phyloP scores from a whole-genome alignment of 2,113 vertebrate species.

The Ictidomys tridecemlineatus region DNA sequence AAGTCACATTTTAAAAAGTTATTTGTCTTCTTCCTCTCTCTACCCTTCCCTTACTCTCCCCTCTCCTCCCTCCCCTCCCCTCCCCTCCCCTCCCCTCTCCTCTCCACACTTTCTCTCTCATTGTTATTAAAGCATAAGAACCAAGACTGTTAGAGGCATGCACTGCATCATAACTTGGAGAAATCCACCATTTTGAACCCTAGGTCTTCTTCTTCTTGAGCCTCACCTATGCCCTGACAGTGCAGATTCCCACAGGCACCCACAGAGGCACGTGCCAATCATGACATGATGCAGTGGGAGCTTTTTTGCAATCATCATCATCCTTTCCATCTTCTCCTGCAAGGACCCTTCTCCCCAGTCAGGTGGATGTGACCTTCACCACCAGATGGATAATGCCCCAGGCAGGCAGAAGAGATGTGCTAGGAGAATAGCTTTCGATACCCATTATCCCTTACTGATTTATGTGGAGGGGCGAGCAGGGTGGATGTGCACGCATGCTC shows the following conservation, averaged over 20 bases:
- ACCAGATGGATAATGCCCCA: slow-evolving; percentile 73
- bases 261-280: neutral
- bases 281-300: neutral
- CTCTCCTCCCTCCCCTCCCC: too few species aligned
- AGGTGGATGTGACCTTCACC: slow-evolving; percentile 79
- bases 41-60: accelerated
- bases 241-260: neutral
- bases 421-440: slow-evolving; percentile 73
- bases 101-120: too few species aligned
- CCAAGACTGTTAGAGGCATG: neutral
- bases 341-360: neutral
- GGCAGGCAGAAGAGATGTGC: slow-evolving; percentile 66
- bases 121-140: neutral
- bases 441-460: slow-evolving; percentile 74
- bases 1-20: neutral
- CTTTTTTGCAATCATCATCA: neutral
- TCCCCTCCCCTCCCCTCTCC: accelerated
- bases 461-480: slow-evolving; percentile 43
- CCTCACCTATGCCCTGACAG: neutral
- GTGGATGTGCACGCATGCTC: slow-evolving; percentile 70
- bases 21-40: accelerated
- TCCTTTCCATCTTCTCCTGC: neutral
- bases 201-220: neutral
- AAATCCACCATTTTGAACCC: neutral
- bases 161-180: neutral